Evolutionary conservation across 1,140 invertebrate genomes (phyloP).

Genomic region (Stenopsyche tienmushanensis): DNA sequence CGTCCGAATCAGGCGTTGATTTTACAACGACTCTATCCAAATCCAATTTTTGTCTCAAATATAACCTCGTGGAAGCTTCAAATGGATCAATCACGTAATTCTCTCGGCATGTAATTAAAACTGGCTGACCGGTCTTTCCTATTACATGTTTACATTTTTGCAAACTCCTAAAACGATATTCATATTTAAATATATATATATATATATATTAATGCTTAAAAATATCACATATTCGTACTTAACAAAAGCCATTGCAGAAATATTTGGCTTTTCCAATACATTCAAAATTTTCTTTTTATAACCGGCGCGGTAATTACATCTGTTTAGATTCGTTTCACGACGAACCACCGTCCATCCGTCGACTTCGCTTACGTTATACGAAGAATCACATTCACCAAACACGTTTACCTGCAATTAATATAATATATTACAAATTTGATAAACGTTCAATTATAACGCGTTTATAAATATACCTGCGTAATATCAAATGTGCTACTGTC

Average conservation of each 20-base stretch:
- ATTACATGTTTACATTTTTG: conserved; percentile 34
- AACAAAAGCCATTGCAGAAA: not conserved
- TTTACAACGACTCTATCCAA: conserved; percentile 33
- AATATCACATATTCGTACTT: no score
- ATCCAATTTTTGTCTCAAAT: conserved; percentile 26
- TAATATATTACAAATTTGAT: not conserved
- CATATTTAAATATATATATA: not conserved
- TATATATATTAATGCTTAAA: not conserved
- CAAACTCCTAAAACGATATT: conserved; percentile 6
- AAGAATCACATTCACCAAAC: conserved; percentile 18
- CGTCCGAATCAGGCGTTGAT: no score
- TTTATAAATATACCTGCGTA: not conserved
- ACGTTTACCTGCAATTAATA: conserved; percentile 23
- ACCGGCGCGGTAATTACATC: conserved; percentile 13
- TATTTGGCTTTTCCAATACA: not conserved
- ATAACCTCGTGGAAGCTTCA: conserved; percentile 2
- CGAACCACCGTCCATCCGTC: conserved; percentile 34
- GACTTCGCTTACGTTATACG: conserved; percentile 20
- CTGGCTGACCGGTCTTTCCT: conserved; percentile 17
- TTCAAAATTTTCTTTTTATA: not conserved
- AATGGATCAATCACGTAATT: conserved; percentile 17
- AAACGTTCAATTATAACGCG: not conserved
- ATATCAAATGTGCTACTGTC: not conserved
- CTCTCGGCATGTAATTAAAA: conserved; percentile 30
- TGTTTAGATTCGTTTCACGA: conserved; percentile 12